A percentile compares a stretch with the other conserved stretches of the same genome.
phyloP scores from a whole-genome alignment of 2,888 invertebrate species.

The Ischnus inquisitorius region DNA sequence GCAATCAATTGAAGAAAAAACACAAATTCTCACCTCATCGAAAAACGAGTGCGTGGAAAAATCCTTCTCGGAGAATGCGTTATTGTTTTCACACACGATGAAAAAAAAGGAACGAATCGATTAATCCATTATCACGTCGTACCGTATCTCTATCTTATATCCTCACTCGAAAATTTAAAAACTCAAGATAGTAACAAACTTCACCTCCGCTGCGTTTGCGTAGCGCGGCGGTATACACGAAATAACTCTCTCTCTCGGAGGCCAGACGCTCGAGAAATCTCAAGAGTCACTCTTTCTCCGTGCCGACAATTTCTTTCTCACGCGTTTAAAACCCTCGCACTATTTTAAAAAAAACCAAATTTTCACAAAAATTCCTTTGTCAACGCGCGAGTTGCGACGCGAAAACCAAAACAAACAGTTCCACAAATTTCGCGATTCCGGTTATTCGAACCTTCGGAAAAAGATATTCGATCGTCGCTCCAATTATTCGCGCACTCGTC shows the following conservation, averaged over 20 bases:
- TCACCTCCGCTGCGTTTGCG: constrained; percentile 25
- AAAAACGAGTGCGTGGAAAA: constrained; percentile 36
- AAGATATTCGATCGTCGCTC: neutral
- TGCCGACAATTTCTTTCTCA: constrained; percentile 7
- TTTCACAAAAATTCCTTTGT: neutral
- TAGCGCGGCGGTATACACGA: constrained; percentile 6
- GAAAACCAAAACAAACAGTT: neutral
- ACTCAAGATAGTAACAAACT: constrained; percentile 61
- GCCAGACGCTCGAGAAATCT: constrained; percentile 22
- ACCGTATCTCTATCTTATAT: constrained; percentile 31
- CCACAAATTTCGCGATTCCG: neutral
- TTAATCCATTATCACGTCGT: constrained; percentile 65
- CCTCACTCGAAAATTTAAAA: constrained; percentile 36
- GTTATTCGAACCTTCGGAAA: neutral
- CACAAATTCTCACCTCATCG: constrained; percentile 38
- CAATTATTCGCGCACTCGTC: neutral
- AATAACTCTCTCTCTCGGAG: constrained; percentile 4
- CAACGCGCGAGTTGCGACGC: neutral
- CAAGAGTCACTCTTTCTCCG: constrained; percentile 20
- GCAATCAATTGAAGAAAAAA: neutral
- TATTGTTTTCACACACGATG: neutral
- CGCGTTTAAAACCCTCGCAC: neutral
- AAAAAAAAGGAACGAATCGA: constrained; percentile 9
- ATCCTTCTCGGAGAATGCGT: constrained; percentile 22
- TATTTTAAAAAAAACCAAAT: neutral